These are phyloP conservation scores for Drosophila limbata DNA, from an alignment of 2,888 invertebrate genomes.

Conservation along the genomic window DNA sequence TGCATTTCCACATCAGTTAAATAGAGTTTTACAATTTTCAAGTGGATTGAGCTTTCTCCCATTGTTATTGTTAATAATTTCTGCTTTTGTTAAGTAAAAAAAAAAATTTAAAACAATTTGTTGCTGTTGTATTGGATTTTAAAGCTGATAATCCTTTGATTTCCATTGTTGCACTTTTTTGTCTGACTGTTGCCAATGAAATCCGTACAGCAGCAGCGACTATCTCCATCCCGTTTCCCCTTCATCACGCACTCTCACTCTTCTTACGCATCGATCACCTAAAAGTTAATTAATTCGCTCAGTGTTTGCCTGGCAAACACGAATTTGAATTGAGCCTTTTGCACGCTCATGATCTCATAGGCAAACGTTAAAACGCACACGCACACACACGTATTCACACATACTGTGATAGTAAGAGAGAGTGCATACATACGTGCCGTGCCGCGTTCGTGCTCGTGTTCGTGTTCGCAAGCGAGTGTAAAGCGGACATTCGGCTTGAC, in stretches of 20 bases:
- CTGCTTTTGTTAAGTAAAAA: slow-evolving; percentile 38
- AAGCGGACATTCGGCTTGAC: slow-evolving; percentile 4
- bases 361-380: slow-evolving; percentile 26
- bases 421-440: no score
- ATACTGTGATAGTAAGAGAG: not conserved
- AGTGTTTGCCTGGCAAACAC: slow-evolving; percentile 40
- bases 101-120: not conserved
- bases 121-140: slow-evolving; percentile 13
- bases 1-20: slow-evolving; percentile 62
- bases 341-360: slow-evolving; percentile 50
- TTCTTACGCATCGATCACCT: slow-evolving; percentile 20
- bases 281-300: slow-evolving; percentile 54
- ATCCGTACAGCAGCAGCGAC: slow-evolving; percentile 11
- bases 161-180: slow-evolving; percentile 30
- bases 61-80: slow-evolving; percentile 76
- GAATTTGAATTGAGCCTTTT: slow-evolving; percentile 32
- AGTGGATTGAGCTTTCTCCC: slow-evolving; percentile 43
- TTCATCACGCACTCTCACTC: not conserved
- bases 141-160: slow-evolving; percentile 34
- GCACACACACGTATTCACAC: not conserved
- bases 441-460: no score
- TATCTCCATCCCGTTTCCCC: not conserved
- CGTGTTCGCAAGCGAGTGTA: slow-evolving; percentile 4
- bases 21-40: slow-evolving; percentile 58
- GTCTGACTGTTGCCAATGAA: slow-evolving; percentile 43